phyloP scores from a whole-genome alignment of 2,888 invertebrate genomes.

The Abrostola triplasia region DNA sequence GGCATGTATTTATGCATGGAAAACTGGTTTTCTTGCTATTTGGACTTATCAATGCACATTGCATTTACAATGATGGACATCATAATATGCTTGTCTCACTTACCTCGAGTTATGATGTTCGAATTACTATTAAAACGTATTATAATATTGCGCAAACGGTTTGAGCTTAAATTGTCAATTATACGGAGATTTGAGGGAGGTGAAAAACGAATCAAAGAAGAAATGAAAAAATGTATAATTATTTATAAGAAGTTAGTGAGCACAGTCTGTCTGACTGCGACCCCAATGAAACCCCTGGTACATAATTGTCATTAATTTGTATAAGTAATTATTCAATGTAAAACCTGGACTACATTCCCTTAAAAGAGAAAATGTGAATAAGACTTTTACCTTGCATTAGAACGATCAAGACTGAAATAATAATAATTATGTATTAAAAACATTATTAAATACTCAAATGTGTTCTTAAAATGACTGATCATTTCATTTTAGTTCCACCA shows the following conservation, averaged over 20 bases:
- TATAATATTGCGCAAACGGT: not conserved
- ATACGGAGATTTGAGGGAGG: not conserved
- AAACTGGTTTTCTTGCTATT: too few relatives aligned
- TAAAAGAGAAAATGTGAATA: too few relatives aligned
- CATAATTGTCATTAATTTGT: not conserved
- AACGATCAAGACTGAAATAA: too few relatives aligned
- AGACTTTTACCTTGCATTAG: too few relatives aligned
- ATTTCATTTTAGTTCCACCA: too few relatives aligned
- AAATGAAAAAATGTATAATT: not conserved
- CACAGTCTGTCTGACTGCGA: not conserved
- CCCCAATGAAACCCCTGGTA: not conserved
- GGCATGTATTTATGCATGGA: not conserved
- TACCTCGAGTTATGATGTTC: not conserved
- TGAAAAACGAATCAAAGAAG: not conserved
- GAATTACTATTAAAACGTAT: not conserved
- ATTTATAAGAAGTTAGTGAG: not conserved
- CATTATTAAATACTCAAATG: too few relatives aligned
- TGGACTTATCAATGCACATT: not conserved
- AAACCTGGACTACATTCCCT: not conserved
- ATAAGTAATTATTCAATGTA: not conserved
- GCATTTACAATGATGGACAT: not conserved
- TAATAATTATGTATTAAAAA: too few relatives aligned
- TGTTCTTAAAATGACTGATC: too few relatives aligned
- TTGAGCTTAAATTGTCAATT: not conserved
- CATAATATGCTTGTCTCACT: not conserved